Evolutionary conservation across 92 coral and sea anemone species (phyloP).

Genomic region (Porites lobata): DNA sequence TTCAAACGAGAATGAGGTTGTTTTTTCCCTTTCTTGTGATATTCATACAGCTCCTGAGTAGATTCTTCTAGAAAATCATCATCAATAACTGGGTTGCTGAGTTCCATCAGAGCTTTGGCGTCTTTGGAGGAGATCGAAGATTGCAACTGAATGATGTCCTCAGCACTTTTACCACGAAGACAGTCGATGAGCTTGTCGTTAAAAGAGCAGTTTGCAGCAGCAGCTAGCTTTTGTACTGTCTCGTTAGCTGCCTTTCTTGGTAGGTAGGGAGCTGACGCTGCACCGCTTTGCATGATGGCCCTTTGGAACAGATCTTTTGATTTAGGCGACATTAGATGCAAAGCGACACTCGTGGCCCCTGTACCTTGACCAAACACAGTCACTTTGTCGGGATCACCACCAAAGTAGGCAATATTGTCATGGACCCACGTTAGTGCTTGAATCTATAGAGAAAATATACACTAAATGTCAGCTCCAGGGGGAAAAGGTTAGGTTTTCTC

Average conservation of each 20-base stretch:
- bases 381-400: conserved; percentile 57
- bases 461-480: too few species aligned
- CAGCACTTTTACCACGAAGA: conserved; percentile 1
- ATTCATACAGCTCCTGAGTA: conserved; percentile 2
- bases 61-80: conserved; percentile 19
- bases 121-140: neutral
- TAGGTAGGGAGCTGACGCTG: neutral
- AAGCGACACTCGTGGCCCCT: conserved; percentile 58
- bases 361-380: conserved; percentile 66
- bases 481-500: too few species aligned
- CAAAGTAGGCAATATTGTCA: conserved; percentile 48
- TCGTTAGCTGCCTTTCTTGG: neutral
- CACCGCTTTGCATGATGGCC: conserved; percentile 21
- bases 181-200: neutral
- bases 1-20: neutral
- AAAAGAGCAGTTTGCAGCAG: neutral
- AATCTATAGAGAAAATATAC: neutral
- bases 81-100: conserved; percentile 18
- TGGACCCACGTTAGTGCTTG: conserved; percentile 57
- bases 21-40: neutral
- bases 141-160: conserved; percentile 16
- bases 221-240: neutral
- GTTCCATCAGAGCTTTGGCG: neutral
- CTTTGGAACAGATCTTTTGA: conserved; percentile 5
- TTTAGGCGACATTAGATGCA: conserved; percentile 43